Conservation (phyloP, 2,113 vertebrate genomes). For the Perognathus longimembris region DNA sequence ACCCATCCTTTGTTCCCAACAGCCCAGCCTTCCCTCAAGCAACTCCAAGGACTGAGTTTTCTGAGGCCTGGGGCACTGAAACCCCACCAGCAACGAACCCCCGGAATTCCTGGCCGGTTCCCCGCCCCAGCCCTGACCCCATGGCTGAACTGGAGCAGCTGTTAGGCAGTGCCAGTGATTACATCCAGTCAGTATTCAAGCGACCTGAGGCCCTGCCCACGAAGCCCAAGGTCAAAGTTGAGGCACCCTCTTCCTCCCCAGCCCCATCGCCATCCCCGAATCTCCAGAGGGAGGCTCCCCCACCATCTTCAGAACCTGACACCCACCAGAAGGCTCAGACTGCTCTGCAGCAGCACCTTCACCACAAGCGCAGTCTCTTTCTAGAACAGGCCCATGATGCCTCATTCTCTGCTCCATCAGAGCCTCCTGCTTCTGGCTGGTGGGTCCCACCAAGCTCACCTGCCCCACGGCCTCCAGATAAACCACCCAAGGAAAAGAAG, state of each 20-base stretch:
- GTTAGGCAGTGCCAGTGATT: constrained; percentile 91
- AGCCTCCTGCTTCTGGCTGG: constrained; percentile 92
- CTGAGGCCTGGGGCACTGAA: constrained; percentile 80
- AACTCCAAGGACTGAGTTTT: constrained; percentile 77
- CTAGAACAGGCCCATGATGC: constrained; percentile 82
- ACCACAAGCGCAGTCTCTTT: constrained; percentile 97
- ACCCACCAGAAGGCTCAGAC: constrained; percentile 94
- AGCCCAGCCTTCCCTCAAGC: constrained; percentile 72
- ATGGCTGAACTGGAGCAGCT: constrained; percentile 97
- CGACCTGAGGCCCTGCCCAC: constrained; percentile 83
- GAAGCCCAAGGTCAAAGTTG: constrained; percentile 89
- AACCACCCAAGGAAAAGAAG: constrained; percentile 94
- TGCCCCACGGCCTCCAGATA: constrained; percentile 85
- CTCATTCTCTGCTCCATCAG: constrained; percentile 69
- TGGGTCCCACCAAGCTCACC: constrained; percentile 86
- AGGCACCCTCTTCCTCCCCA: constrained; percentile 75
- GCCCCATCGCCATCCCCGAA: constrained; percentile 30
- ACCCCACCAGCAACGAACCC: constrained; percentile 82
- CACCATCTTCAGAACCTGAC: constrained; percentile 32
- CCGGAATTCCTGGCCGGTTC: constrained; percentile 86
- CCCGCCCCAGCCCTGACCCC: constrained; percentile 87
- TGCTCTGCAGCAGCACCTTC: constrained; percentile 97
- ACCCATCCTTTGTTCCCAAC: constrained; percentile 67
- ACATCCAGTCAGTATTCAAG: constrained; percentile 90
- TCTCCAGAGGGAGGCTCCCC: constrained; percentile 79